phyloP scores from a whole-genome alignment of 2,888 invertebrate species.

The Nesidiocoris tenuis region DNA sequence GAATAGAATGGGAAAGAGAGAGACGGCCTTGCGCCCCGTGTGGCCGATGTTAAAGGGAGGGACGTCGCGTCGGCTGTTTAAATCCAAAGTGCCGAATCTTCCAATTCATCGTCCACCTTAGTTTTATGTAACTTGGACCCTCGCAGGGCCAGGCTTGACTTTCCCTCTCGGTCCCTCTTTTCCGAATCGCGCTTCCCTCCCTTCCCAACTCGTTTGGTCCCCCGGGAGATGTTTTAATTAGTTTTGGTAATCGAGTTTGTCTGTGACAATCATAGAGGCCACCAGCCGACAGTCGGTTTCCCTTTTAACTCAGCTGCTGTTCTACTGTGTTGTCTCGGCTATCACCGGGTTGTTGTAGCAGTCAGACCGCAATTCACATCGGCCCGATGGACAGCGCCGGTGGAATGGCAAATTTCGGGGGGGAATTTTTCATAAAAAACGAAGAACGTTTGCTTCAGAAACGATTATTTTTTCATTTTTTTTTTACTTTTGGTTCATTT shows the following conservation, averaged over 20 bases:
- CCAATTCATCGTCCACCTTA: conserved; percentile 13
- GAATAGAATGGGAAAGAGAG: not conserved
- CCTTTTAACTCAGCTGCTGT: not conserved
- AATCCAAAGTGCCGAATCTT: conserved; percentile 25
- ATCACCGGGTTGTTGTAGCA: too few relatives aligned
- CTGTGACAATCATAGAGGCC: conserved; percentile 5
- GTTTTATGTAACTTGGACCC: conserved; percentile 17
- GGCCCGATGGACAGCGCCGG: too few relatives aligned
- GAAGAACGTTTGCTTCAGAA: too few relatives aligned
- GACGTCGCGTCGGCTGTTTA: conserved; percentile 1
- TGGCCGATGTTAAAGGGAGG: not conserved
- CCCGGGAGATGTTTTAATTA: conserved; percentile 16
- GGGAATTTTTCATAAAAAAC: too few relatives aligned
- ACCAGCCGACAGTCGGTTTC: not conserved
- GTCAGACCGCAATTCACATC: too few relatives aligned
- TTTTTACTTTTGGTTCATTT: too few relatives aligned
- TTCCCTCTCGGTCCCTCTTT: not conserved
- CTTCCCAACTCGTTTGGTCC: not conserved
- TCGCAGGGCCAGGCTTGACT: too few relatives aligned
- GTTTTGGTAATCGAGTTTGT: conserved; percentile 31
- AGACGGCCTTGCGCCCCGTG: not conserved
- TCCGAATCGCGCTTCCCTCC: not conserved
- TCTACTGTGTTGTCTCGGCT: too few relatives aligned
- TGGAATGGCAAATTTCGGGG: too few relatives aligned
- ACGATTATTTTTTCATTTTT: too few relatives aligned